Conservation (phyloP, 2,888 invertebrate genomes). For the Abrostola triplasia region DNA sequence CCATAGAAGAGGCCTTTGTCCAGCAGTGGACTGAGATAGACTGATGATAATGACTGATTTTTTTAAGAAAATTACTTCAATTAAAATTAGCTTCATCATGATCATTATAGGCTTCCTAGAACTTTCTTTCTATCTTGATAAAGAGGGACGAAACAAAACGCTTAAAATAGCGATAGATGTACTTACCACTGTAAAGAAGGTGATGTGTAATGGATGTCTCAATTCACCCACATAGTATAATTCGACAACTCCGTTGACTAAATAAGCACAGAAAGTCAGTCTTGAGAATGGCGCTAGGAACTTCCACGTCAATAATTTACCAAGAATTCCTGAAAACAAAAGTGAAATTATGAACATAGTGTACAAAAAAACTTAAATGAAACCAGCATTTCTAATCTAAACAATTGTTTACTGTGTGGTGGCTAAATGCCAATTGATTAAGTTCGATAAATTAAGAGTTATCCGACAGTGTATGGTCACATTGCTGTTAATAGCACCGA, state of each 20-base stretch:
- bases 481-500: slow-evolving; percentile 3
- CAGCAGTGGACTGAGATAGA: too few relatives aligned
- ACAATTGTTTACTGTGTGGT: not conserved
- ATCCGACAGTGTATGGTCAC: not conserved
- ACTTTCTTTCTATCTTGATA: too few relatives aligned
- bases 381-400: not conserved
- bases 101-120: too few relatives aligned
- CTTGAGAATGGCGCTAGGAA: slow-evolving; percentile 90
- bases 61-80: too few relatives aligned
- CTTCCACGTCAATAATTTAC: slow-evolving; percentile 89
- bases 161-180: not conserved
- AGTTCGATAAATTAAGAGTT: not conserved
- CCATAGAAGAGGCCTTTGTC: too few relatives aligned
- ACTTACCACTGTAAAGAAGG: slow-evolving; percentile 89
- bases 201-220: slow-evolving; percentile 89
- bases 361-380: not conserved
- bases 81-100: too few relatives aligned
- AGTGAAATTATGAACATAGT: not conserved
- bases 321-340: slow-evolving; percentile 83
- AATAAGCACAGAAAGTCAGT: slow-evolving; percentile 92
- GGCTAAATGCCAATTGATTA: not conserved
- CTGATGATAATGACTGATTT: too few relatives aligned
- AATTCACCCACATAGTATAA: slow-evolving; percentile 89
- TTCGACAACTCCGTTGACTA: slow-evolving; percentile 92
- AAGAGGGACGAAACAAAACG: not conserved